Percentiles rank a stretch among this genome's conserved stretches.
Conservation (phyloP, 2,113 vertebrate genomes). For the Elachura formosa region DNA sequence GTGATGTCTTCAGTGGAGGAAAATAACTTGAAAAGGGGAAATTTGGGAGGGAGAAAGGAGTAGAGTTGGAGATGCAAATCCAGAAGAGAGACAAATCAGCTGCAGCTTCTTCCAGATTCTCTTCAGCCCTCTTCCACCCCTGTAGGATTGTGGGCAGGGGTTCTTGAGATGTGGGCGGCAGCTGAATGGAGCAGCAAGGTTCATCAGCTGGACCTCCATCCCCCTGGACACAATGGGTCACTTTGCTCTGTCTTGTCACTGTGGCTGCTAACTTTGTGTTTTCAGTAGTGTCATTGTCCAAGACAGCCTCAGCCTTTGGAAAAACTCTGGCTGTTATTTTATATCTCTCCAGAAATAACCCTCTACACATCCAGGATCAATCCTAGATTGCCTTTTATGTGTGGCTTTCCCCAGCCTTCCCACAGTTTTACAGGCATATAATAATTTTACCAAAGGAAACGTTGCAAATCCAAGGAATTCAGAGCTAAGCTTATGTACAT, state of each 20-base stretch:
- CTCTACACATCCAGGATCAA: neutral
- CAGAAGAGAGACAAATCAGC: neutral
- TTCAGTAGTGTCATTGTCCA: neutral
- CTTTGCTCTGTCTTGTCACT: neutral
- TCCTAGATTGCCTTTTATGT: neutral
- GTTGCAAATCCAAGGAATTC: neutral
- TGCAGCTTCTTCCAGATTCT: neutral
- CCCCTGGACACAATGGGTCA: neutral
- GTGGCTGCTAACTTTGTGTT: neutral
- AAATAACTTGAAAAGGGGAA: neutral
- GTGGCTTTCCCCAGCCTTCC: neutral
- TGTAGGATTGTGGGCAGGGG: neutral
- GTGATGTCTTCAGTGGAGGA: neutral
- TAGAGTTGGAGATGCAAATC: neutral
- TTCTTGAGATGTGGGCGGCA: fast-evolving
- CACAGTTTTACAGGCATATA: neutral
- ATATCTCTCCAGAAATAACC: neutral
- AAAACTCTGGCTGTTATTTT: neutral
- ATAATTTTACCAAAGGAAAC: neutral
- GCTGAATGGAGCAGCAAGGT: neutral
- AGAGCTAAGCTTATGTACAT: neutral
- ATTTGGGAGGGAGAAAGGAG: neutral
- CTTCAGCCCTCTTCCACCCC: neutral
- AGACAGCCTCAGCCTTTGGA: neutral
- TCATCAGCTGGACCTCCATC: neutral